Base-by-base conservation (phyloP, 2,797 vertebrate genomes). In the Dipus sagitta region DNA sequence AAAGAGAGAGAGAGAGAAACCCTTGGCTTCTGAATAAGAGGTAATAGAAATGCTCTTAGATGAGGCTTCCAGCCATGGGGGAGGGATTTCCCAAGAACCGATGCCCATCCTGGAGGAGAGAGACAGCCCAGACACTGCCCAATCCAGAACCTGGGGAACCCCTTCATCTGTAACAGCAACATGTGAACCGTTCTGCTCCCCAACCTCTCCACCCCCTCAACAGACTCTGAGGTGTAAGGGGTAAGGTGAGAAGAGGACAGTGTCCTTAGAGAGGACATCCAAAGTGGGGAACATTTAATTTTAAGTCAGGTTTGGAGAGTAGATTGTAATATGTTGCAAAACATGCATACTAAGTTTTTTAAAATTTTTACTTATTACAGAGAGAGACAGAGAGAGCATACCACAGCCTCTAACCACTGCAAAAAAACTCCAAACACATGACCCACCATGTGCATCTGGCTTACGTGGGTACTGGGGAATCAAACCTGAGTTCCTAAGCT, bases 231-330 rank as follows among this genome's bases (percentile, higher is more conserved):
- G 70, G 67, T 4, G 1, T 2, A 3, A 32, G 72, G 64, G n/a
- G n/a, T n/a, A 58, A 86, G 58, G 74, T 68, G 18, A n/a, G 32
- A 75, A 85, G 34, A 5, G 4, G 0, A 10, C 70, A 30, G 42
- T 15, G 9, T 84, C 80, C 23, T 58, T 60, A 20, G 52, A 92
- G 12, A 42, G 24, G 17, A 18, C 9, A 1, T 34, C 30, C 52
- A 38, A 26, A 34, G 60, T 24, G 38, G n/a, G 74, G 65, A 32
- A 32, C 28, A 76, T 86, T 64, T 89, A 8, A 78, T 64, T 88
- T 72, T 75, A 90, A 95, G 79, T 42, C 86, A 86, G 13, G 47
- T 86, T 91, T 82, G 88, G 91, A 92, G 67, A 64, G 26, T 90
- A 68, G 47, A 30, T 86, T 86, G 79, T 65, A 34, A 60, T 1